Conservation (phyloP, 2,797 vertebrate species). For the Sebastes matsubarae region DNA sequence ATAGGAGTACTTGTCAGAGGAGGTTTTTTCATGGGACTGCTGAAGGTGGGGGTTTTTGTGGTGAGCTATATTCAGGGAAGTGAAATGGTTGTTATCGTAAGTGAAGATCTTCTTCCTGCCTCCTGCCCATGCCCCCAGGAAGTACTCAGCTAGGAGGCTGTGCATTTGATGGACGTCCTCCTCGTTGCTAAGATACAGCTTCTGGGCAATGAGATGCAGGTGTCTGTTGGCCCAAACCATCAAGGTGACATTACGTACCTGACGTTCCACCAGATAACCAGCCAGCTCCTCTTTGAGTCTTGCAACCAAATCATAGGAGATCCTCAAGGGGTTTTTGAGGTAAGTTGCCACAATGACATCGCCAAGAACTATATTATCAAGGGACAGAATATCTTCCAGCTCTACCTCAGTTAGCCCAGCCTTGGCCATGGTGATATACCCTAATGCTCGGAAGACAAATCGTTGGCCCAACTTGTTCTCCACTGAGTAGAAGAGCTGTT, state of each 20-base stretch:
- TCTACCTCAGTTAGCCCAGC: conserved; percentile 96
- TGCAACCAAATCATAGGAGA: conserved; percentile 94
- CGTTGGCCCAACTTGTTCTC: conserved; percentile 92
- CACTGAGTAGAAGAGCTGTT: conserved; percentile 95
- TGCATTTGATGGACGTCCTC: conserved; percentile 97
- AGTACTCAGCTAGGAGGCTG: conserved; percentile 95
- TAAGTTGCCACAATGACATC: conserved; percentile 89
- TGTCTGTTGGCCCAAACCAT: conserved; percentile 99
- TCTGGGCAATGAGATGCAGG: conserved; percentile 97
- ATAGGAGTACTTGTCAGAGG: conserved; percentile 91
- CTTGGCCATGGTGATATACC: conserved; percentile 97
- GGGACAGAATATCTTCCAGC: conserved; percentile 95
- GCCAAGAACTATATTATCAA: conserved; percentile 94
- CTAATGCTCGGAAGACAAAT: conserved; percentile 93
- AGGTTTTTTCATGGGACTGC: conserved; percentile 88
- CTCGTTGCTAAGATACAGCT: conserved; percentile 93
- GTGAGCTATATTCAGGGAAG: conserved; percentile 87
- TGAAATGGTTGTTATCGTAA: conserved; percentile 89
- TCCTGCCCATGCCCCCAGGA: conserved; percentile 98
- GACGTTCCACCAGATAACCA: conserved; percentile 96
- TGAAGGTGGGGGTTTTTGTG: conserved; percentile 88
- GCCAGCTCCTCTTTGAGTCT: conserved; percentile 94
- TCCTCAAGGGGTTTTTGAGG: conserved; percentile 90
- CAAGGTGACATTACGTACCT: conserved; percentile 93
- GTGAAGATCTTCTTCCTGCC: conserved; percentile 95